phyloP scores from a whole-genome alignment of 2,888 invertebrate genomes.

The Cataglyphis altisquamis region DNA sequence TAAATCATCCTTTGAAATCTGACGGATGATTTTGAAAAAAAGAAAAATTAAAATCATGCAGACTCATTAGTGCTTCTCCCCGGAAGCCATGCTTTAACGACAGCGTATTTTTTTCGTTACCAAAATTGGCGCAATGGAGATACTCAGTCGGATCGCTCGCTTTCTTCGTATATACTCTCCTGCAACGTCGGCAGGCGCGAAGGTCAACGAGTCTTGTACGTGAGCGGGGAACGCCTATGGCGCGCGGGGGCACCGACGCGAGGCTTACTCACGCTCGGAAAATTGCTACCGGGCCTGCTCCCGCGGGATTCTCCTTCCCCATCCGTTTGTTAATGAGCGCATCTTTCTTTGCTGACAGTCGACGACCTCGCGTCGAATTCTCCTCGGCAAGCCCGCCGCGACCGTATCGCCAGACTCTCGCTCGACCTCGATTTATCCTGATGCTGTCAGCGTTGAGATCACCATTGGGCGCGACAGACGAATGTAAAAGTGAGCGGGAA shows the following conservation, averaged over 20 bases:
- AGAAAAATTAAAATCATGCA: background rate
- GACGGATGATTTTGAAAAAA: background rate
- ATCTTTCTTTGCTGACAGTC: conserved; percentile 45
- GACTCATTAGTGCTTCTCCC: background rate
- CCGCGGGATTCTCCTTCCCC: conserved; percentile 8
- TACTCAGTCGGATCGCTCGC: conserved; percentile 17
- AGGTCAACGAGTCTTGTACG: conserved; percentile 67
- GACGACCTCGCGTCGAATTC: conserved; percentile 50
- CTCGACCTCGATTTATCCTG: conserved; percentile 45
- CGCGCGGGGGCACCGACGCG: conserved; percentile 29
- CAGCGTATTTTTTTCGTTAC: background rate
- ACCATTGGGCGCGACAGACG: conserved; percentile 7
- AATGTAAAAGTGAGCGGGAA: conserved; percentile 25
- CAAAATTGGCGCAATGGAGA: conserved; percentile 17
- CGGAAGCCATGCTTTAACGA: background rate
- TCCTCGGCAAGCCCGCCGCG: conserved; percentile 15
- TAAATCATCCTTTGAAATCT: background rate
- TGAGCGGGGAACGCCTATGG: conserved; percentile 53
- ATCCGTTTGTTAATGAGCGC: conserved; percentile 40
- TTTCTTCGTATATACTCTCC: conserved; percentile 23
- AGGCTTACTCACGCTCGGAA: conserved; percentile 42
- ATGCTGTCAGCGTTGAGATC: conserved; percentile 46
- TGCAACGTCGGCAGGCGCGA: conserved; percentile 54
- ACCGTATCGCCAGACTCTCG: conserved; percentile 40
- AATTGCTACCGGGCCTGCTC: conserved; percentile 46